Base-by-base conservation (phyloP, 2,888 invertebrate genomes). In the Drepanosiphum platanoidis region DNA sequence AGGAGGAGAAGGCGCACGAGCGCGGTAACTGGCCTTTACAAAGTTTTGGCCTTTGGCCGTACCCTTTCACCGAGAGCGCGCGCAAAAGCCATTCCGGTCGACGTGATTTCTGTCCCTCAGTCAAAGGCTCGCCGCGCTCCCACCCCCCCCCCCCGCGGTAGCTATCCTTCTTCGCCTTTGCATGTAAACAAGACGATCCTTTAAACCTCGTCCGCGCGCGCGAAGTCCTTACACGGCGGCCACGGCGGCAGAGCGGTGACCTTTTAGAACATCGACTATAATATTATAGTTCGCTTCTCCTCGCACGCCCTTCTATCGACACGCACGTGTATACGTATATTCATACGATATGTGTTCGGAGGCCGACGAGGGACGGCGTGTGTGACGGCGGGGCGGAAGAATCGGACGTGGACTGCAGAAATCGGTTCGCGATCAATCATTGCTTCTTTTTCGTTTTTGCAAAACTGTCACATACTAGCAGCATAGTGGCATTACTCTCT, bases 31-130 rank as follows among this genome's bases (percentile, higher is more conserved):
- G 84, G 84, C 84, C 84, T 84, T 84, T 84, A 52, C 84, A 68
- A 84, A 84, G 84, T 84, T 84, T 84, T 84, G 75, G 84, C 84
- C 84, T 84, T 84, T 84, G 84, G 84, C 58, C 84, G 84, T 68
- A 52, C 75, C 75, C 75, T 77, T 77, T 75, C 22, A 32, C 68
- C 66, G 64, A 27, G 64, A 27, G 75, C 78, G 71, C 61, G 58
- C 74, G 84, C 77, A 77, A 84, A 84, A 84, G 84, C 84, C 77
- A 84, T 84, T 84, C 75, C 84, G 77, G 84, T 83, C 75, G 84
- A 84, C 84, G 84, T 84, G 84, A 84, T 84, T 84, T 84, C 84
- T 58, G 74, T 46, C 36, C 34, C 46, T 3, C 72, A 39, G 83
- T 83, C 74, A 83, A 74, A 83, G 46, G 75, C 46, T 27, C 74